These are phyloP conservation scores for Rhamnusium bicolor DNA, from an alignment of 2,888 invertebrate species.

Conservation along the genomic window DNA sequence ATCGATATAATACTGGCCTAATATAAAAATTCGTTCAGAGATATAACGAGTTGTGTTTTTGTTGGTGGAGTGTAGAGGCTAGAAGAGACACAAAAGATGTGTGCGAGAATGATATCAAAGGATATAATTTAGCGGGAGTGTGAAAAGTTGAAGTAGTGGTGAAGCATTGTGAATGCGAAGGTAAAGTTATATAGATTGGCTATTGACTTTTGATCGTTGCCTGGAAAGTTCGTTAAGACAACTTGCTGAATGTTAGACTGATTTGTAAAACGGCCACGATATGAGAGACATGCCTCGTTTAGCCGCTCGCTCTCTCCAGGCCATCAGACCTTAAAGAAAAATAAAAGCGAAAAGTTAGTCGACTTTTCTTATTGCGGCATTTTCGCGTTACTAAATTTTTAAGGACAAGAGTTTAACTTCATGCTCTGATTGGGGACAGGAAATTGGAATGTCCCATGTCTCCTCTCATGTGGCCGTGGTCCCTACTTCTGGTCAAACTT, in stretches of 20 bases:
- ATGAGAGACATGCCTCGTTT: conserved; percentile 63
- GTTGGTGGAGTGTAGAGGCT: background rate
- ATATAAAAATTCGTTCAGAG: background rate
- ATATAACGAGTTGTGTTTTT: conserved; percentile 23
- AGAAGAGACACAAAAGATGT: conserved; percentile 1
- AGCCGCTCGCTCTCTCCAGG: conserved; percentile 50
- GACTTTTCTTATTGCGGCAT: conserved; percentile 63
- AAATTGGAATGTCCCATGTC: conserved; percentile 59
- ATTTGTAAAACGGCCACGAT: conserved; percentile 67
- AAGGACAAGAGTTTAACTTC: conserved; percentile 56
- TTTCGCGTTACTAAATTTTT: conserved; percentile 61
- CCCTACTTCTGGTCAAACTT: conserved; percentile 35
- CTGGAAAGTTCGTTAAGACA: conserved; percentile 63
- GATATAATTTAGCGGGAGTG: conserved; percentile 42
- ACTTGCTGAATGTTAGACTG: conserved; percentile 67
- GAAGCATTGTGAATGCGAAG: conserved; percentile 51
- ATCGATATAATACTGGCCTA: background rate
- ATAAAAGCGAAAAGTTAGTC: conserved; percentile 59
- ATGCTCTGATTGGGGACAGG: conserved; percentile 60
- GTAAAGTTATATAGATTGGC: conserved; percentile 61
- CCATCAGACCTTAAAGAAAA: conserved; percentile 60
- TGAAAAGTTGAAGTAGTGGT: conserved; percentile 48
- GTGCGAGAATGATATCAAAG: conserved; percentile 38
- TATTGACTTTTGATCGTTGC: conserved; percentile 64
- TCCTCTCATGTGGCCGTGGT: conserved; percentile 35